Percentiles rank a stretch among this genome's conserved stretches.
Evolutionary conservation across 2,797 vertebrate species (phyloP).

Genomic region (Naso thynnoides): DNA sequence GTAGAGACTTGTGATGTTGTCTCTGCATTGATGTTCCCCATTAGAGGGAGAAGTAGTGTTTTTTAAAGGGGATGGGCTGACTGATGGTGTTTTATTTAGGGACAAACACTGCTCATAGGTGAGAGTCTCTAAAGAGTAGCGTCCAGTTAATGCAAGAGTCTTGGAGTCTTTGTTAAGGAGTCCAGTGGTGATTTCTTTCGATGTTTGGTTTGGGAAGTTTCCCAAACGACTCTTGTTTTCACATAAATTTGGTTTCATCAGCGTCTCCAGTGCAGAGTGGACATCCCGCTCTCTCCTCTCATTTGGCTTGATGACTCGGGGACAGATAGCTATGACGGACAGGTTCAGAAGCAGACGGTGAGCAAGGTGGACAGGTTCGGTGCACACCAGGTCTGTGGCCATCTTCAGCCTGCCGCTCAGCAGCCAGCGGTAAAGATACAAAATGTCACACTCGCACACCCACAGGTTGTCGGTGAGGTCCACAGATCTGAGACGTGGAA

Average conservation of each 20-base stretch:
- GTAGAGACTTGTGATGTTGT: conserved; percentile 55
- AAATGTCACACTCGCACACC: conserved; percentile 85
- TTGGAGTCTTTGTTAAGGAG: conserved; percentile 1
- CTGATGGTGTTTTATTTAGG: conserved; percentile 64
- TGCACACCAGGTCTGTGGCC: conserved; percentile 82
- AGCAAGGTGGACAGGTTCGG: conserved; percentile 80
- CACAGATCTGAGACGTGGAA: conserved; percentile 76
- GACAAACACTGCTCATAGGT: conserved; percentile 82
- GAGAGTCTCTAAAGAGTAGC: conserved; percentile 74
- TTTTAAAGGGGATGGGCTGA: conserved; percentile 39
- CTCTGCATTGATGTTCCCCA: conserved; percentile 56
- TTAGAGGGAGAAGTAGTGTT: conserved; percentile 44
- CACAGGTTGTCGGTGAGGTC: conserved; percentile 83
- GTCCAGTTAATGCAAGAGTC: conserved; percentile 42
- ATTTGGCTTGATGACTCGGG: conserved; percentile 69
- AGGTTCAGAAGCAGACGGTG: conserved; percentile 82
- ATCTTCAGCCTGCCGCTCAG: conserved; percentile 76
- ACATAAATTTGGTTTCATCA: background rate
- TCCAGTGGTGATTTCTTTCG: conserved; percentile 2
- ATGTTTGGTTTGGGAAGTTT: conserved; percentile 17
- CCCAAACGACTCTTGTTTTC: conserved; percentile 19
- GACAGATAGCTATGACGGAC: conserved; percentile 81
- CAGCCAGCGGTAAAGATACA: conserved; percentile 86
- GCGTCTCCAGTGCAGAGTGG: background rate
- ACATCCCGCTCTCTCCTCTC: conserved; percentile 41